Evolutionary conservation across 30 jellyfish, hydroid and myxozoan species (phyloP), one percentile per base, ranked within the genome.

Genomic region (Aurelia aurita complex sp. Pacific): DNA sequence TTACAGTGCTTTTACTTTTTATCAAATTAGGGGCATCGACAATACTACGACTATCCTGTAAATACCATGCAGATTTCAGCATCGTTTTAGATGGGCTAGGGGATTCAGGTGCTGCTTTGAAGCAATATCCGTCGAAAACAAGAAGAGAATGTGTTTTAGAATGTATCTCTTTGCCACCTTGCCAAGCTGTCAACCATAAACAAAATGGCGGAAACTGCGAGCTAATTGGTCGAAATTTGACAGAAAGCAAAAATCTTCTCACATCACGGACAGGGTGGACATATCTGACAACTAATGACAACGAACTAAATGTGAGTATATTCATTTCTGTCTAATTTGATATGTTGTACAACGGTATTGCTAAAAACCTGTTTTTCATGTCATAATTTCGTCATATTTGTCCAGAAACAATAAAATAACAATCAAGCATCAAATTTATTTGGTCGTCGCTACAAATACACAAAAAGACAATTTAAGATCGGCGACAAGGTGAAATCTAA

Each of bases 201-300:
- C 11, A 69, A 40, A 76, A 52, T 53, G 83, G 78, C 2, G 91
- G 85, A 68, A 19, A 42, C 10, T 81, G 91, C 19, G 69, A 81
- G 18, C 38, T 81, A n/a, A 66, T 81, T 68, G 78, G 55, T 17
- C 54, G 84, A 38, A 81, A 74, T 40, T 23, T 67, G 52, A 69
- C 69, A 6, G 64, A 72, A 67, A 74, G 83, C 38, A 52, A 10
- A 53, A 46, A 74, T 34, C 7, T 29, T 11, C 77, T 81, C 16
- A 52, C 8, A n/a, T 13, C 59, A 53, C 16, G 62, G 12, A 14
- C 82, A 16, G 85, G 91, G 34, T 81, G 91, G 91, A 18, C 5
- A 23, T 69, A 46, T 34, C 55, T 81, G 35, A 10, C 91, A 68
- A 81, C 91, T 2, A 59, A 69, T 19, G 84, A 81, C 19, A 57